Base-by-base conservation (phyloP, 2,113 vertebrate genomes). In the Semnornis frantzii region DNA sequence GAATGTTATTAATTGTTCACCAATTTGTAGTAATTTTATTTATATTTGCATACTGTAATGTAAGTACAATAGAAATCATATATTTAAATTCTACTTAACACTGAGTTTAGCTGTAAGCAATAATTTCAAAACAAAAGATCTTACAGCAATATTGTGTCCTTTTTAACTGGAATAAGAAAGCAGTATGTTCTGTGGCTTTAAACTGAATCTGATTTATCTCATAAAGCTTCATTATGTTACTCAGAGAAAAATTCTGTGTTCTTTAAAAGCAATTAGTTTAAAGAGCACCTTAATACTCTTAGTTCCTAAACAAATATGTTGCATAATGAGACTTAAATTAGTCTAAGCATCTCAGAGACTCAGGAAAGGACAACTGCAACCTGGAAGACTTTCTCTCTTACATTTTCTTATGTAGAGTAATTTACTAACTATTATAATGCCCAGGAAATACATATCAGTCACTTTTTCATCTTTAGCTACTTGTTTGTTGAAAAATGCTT, bases 1-100 rank as follows among this genome's bases (percentile, higher is more conserved):
- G 63, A 95, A 94, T 95, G 82, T 95, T 69, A 97, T 97, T 96
- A 97, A 95, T 97, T 96, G 88, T 96, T 97, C 86, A 81, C 79
- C 91, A 91, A 73, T 96, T 95, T 97, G 91, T 85, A 80, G 85
- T 92, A 75, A 91, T 93, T 97, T 95, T 96, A 92, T 96, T 97
- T 96, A 48, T 97, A 92, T 94, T 96, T 96, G 31, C 86, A 64
- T 89, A 83, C 21, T 69, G 31, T 90, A 95, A 89, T 75, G 34
- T 27, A 95, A 87, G 71, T 82, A 90, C 70, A 95, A 90, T 80
- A 76, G 74, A 52, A 55, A 69, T 15, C 1, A 0, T 80, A 46
- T 74, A 69, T 86, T 94, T 89, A 95, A 92, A 89, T 88, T 70
- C 25, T 30, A 39, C 52, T 79, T 90, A 74, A 48, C 54, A 59